A percentile compares a stretch with the other conserved stretches of the same genome.
phyloP scores from a whole-genome alignment of 2,113 vertebrate genomes.

The Pithys albifrons region DNA sequence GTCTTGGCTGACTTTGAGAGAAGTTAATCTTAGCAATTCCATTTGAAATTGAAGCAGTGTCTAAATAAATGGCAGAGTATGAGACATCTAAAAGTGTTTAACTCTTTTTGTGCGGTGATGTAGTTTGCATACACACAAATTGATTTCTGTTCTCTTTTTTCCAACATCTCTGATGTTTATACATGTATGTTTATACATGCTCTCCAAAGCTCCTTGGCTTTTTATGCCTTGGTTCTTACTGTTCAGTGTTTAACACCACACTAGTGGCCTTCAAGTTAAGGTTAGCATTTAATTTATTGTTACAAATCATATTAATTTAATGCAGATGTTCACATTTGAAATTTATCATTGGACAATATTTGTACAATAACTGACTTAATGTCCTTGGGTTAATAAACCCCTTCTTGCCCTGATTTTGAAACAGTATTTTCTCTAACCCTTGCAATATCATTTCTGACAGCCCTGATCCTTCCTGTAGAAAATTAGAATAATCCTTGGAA shows the following conservation, averaged over 20 bases:
- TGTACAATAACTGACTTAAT: not conserved
- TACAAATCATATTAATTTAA: not conserved
- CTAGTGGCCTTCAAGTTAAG: not conserved
- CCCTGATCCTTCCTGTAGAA: not conserved
- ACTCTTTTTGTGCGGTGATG: not conserved
- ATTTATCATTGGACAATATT: not conserved
- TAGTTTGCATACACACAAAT: not conserved
- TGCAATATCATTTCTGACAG: not conserved
- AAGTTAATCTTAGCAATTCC: not conserved
- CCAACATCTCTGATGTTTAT: not conserved
- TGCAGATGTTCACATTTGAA: not conserved
- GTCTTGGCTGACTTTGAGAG: not conserved
- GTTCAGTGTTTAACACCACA: not conserved
- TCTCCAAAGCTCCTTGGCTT: not conserved
- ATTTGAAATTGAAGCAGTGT: not conserved
- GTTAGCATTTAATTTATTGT: not conserved
- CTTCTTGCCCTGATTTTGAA: not conserved
- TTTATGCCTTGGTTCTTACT: accelerated
- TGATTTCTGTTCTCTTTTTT: not conserved
- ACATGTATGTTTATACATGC: not conserved
- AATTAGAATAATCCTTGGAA: not conserved
- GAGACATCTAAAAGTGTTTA: not conserved
- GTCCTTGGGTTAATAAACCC: not conserved
- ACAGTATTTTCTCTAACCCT: not conserved
- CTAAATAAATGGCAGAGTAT: not conserved